Evolutionary conservation across 37 sponge, comb jelly and placozoan species (phyloP).

Genomic region (Crambe crambe): DNA sequence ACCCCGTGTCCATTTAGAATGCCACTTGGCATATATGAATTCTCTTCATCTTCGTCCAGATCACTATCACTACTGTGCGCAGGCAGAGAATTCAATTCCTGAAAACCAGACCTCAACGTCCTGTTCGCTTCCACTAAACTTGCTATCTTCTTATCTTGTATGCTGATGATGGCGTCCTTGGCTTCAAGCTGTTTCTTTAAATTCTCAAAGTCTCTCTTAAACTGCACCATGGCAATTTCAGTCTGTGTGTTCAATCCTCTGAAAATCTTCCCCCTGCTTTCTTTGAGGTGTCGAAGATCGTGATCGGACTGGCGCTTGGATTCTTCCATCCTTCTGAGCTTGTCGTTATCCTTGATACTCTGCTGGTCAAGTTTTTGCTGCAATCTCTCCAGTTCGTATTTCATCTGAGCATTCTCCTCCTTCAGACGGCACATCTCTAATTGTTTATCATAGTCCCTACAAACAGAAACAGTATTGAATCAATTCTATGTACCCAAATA

Average conservation of each 20-base stretch:
- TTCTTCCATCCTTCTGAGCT: slow-evolving; percentile 21
- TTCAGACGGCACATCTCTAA: background rate
- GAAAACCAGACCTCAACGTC: slow-evolving; percentile 56
- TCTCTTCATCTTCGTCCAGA: slow-evolving; percentile 30
- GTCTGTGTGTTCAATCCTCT: slow-evolving; percentile 67
- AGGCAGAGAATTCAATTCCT: slow-evolving; percentile 33
- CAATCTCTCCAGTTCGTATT: slow-evolving; percentile 33
- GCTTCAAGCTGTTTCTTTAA: slow-evolving; percentile 37
- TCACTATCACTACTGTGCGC: slow-evolving; percentile 38
- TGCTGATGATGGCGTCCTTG: slow-evolving; percentile 54
- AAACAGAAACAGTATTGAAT: background rate
- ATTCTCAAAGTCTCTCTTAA: slow-evolving; percentile 62
- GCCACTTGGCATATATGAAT: background rate
- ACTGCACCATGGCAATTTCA: slow-evolving; percentile 50
- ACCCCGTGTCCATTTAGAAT: background rate
- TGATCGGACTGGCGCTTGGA: slow-evolving; percentile 12
- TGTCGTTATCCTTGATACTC: slow-evolving; percentile 31
- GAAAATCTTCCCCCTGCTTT: slow-evolving; percentile 54
- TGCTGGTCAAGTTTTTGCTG: slow-evolving; percentile 25
- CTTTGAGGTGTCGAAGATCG: slow-evolving; percentile 27
- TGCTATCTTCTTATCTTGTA: slow-evolving; percentile 52
- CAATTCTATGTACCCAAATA: background rate
- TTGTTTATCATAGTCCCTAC: background rate
- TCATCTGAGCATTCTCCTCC: slow-evolving; percentile 27
- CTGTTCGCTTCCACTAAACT: slow-evolving; percentile 55